Conservation (phyloP, 1,140 invertebrate species). For the Hormaphis cornu region DNA sequence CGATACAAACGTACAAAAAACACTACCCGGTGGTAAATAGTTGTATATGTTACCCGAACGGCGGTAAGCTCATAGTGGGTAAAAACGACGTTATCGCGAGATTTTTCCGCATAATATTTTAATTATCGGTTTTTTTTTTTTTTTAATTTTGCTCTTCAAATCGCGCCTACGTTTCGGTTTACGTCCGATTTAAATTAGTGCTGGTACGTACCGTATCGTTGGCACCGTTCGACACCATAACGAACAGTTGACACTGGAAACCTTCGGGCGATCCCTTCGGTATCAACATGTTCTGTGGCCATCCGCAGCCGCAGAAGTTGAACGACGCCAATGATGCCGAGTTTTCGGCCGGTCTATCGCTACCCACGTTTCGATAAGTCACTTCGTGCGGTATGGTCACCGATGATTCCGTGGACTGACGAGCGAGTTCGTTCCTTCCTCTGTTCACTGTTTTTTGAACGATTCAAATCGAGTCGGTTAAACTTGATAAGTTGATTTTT, state of each 20-base stretch:
- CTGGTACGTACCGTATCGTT: constrained; percentile 60
- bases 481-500: too few species aligned
- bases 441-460: constrained; percentile 48
- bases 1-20: too few species aligned
- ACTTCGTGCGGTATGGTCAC: constrained; percentile 55
- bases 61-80: too few species aligned
- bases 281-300: constrained; percentile 75
- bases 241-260: constrained; percentile 60
- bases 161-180: too few species aligned
- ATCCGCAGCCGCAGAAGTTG: constrained; percentile 77
- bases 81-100: too few species aligned
- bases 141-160: too few species aligned
- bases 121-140: too few species aligned
- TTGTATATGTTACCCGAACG: too few species aligned
- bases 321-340: constrained; percentile 39
- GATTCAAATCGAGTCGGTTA: neutral
- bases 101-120: too few species aligned
- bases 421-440: constrained; percentile 48
- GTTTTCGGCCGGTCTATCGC: neutral
- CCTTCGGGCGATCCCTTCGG: constrained; percentile 62
- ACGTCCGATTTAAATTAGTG: too few species aligned
- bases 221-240: constrained; percentile 68
- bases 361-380: constrained; percentile 50
- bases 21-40: too few species aligned
- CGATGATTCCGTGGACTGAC: constrained; percentile 48